phyloP scores from a whole-genome alignment of 2,888 invertebrate genomes.

The Diplazon laetatorius region DNA sequence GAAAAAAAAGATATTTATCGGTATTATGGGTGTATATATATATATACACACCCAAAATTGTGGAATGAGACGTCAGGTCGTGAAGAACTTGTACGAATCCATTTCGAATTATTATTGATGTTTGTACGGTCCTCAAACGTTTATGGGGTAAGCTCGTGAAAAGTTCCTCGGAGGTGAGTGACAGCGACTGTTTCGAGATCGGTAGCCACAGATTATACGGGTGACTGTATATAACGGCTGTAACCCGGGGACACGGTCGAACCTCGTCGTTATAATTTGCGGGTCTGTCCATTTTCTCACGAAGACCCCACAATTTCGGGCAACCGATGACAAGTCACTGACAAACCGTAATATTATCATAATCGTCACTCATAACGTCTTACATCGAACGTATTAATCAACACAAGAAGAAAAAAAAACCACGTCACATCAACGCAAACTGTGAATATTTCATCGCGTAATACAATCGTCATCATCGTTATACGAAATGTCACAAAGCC shows the following conservation, averaged over 20 bases:
- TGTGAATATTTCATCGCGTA: background rate
- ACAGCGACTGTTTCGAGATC: constrained; percentile 73
- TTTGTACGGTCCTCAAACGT: constrained; percentile 1
- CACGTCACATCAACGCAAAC: constrained; percentile 1
- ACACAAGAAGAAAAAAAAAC: no score
- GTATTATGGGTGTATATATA: no score
- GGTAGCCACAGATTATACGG: constrained; percentile 70
- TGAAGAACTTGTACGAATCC: constrained; percentile 19
- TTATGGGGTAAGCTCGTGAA: constrained; percentile 15
- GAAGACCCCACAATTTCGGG: constrained; percentile 67
- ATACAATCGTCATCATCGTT: background rate
- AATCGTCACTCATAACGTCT: constrained; percentile 3
- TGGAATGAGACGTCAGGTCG: constrained; percentile 41
- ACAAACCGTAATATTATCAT: background rate
- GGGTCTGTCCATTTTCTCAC: constrained; percentile 29
- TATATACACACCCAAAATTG: background rate
- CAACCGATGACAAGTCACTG: constrained; percentile 16
- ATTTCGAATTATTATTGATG: constrained; percentile 38
- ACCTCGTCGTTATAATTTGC: constrained; percentile 31
- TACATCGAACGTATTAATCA: constrained; percentile 1
- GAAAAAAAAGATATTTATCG: constrained; percentile 45
- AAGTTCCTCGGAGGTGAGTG: constrained; percentile 60
- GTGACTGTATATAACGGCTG: constrained; percentile 6
- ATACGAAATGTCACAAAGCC: background rate
- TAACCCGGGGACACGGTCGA: constrained; percentile 43